Base-by-base conservation (phyloP, 2,888 invertebrate genomes). In the Diploptera punctata region DNA sequence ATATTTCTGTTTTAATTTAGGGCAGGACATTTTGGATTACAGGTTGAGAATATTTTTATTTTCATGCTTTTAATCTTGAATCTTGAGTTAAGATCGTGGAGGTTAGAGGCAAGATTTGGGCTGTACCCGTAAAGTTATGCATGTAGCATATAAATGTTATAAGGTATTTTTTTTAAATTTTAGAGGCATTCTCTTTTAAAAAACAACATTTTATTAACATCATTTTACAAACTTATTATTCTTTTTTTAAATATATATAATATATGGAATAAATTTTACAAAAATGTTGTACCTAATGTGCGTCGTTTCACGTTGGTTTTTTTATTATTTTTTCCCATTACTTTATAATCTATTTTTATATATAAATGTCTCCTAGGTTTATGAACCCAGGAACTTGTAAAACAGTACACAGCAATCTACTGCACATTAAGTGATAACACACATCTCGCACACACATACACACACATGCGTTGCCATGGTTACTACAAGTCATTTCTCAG, bases 141-240 rank as follows among this genome's bases (percentile, higher is more conserved):
- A 38, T 60, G 47, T 43, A 38, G 61, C 61, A 73, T 71, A 68
- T 68, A 71, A 71, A 73, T 71, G 52, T 73, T 70, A 72, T 72
- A 69, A 61, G 67, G 67, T 67, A 49, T 49, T 73, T 72, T 70
- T n/a, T n/a, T n/a, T n/a, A n/a, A n/a, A 71, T 71, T 73, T 72
- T 72, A 74, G 70, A 74, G 71, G 33, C 72, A 67, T 49, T 67
- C 60, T 75, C 75, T 74, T 72, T 73, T 75, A 73, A 76, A 76
- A 76, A 76, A 74, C 72, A 75, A 74, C 74, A 73, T 73, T 75
- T 76, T 77, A 76, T 75, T 77, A 76, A 76, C 77, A 76, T 75
- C 76, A 76, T 75, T 77, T 77, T 77, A 77, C 77, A 77, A 78
- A 77, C 76, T 76, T 76, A 76, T 77, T 77, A 77, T 76, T 76